Evolutionary conservation across 1,140 invertebrate species (phyloP).

Genomic region (Drosophila miranda): DNA sequence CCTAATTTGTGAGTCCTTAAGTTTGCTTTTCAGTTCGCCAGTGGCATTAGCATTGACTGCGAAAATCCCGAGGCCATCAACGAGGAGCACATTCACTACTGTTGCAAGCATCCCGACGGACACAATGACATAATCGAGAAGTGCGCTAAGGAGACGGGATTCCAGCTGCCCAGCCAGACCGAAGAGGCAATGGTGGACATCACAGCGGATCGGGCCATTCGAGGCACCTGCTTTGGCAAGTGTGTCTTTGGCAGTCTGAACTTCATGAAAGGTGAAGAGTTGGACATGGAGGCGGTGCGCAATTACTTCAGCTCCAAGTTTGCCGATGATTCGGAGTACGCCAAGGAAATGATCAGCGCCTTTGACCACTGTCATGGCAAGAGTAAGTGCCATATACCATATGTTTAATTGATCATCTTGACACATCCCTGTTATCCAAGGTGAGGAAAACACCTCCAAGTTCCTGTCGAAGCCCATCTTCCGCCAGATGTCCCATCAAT

Average conservation of each 20-base stretch:
- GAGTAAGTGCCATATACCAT: slow-evolving; percentile 14
- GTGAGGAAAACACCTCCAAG: slow-evolving; percentile 45
- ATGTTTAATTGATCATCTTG: not conserved
- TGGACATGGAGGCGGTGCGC: slow-evolving; percentile 57
- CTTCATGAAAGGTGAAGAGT: slow-evolving; percentile 39
- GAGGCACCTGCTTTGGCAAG: slow-evolving; percentile 63
- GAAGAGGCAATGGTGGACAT: slow-evolving; percentile 65
- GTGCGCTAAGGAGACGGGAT: slow-evolving; percentile 59
- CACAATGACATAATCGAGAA: slow-evolving; percentile 62
- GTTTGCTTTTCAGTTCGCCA: slow-evolving; percentile 9
- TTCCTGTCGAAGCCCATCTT: slow-evolving; percentile 59
- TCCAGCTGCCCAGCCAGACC: slow-evolving; percentile 32
- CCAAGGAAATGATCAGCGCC: slow-evolving; percentile 65
- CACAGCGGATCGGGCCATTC: slow-evolving; percentile 53
- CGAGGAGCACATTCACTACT: slow-evolving; percentile 65
- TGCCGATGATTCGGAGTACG: slow-evolving; percentile 56
- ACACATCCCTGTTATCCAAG: slow-evolving; percentile 4
- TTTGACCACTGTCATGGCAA: slow-evolving; percentile 71
- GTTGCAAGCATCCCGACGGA: slow-evolving; percentile 71
- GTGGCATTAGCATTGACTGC: slow-evolving; percentile 51
- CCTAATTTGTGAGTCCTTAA: not conserved
- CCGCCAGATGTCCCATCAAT: slow-evolving; percentile 25
- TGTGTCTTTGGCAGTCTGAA: slow-evolving; percentile 56
- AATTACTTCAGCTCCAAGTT: slow-evolving; percentile 31
- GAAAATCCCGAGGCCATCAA: slow-evolving; percentile 51